Percentiles rank a stretch among this genome's conserved stretches.
These are phyloP conservation scores for Malthinus flaveolus DNA, from an alignment of 2,888 invertebrate genomes.

Conservation along the genomic window DNA sequence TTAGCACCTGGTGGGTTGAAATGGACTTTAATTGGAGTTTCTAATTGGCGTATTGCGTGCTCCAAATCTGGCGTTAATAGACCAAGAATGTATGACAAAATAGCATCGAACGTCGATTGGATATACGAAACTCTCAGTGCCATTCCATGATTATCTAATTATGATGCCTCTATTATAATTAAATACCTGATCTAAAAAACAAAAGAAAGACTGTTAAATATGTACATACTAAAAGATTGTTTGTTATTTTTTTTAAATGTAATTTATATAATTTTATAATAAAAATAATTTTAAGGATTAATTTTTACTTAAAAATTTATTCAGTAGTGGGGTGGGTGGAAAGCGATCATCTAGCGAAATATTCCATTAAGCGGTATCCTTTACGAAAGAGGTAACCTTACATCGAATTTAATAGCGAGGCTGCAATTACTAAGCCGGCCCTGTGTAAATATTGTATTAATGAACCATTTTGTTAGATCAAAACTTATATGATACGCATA, in stretches of 20 bases:
- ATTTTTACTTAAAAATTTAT: too few species aligned
- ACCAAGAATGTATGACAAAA: conserved; percentile 81
- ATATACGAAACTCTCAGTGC: conserved; percentile 73
- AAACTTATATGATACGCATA: too few species aligned
- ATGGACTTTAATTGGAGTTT: conserved; percentile 81
- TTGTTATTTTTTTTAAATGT: conserved; percentile 2
- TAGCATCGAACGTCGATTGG: conserved; percentile 84
- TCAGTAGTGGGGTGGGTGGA: too few species aligned
- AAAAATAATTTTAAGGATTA: too few species aligned
- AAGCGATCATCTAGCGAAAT: too few species aligned
- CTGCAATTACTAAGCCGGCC: too few species aligned
- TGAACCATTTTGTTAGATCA: too few species aligned
- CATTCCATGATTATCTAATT: conserved; percentile 33
- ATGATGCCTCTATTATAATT: conserved; percentile 21
- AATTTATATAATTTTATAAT: neutral
- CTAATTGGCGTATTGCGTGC: conserved; percentile 86
- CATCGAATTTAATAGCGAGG: too few species aligned
- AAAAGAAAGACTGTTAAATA: conserved; percentile 23
- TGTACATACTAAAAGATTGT: conserved; percentile 16
- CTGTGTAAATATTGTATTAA: too few species aligned
- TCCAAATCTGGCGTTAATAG: conserved; percentile 75
- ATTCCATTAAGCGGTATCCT: too few species aligned
- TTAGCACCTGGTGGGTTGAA: conserved; percentile 69
- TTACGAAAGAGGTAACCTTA: too few species aligned
- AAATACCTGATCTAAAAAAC: conserved; percentile 10